These are phyloP conservation scores for Silurus meridionalis DNA, from an alignment of 2,113 vertebrate genomes.

Conservation along the genomic window DNA sequence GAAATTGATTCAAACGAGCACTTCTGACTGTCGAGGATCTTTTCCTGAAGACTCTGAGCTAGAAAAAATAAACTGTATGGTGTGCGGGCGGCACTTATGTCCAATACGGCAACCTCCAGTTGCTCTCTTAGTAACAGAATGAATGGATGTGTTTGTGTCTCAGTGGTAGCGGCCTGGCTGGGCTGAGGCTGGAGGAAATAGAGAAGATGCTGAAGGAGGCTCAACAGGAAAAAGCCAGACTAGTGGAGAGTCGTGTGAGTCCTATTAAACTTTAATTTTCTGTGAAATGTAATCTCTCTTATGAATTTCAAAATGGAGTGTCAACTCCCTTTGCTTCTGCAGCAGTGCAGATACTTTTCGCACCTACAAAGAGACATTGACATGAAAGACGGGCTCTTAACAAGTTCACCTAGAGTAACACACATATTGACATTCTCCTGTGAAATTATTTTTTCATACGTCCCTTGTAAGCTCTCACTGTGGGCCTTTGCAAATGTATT, in stretches of 20 bases:
- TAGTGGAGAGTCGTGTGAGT: constrained; percentile 90
- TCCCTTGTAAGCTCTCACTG: constrained; percentile 64
- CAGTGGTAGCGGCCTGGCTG: constrained; percentile 82
- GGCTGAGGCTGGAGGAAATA: constrained; percentile 92
- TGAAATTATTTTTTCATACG: constrained; percentile 52
- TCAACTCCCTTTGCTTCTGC: constrained; percentile 41
- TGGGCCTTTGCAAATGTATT: constrained; percentile 57
- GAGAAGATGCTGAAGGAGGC: constrained; percentile 95
- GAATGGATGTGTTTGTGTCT: constrained; percentile 41
- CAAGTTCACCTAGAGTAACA: constrained; percentile 52
- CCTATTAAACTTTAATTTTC: constrained; percentile 56
- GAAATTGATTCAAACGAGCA: not conserved
- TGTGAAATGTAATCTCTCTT: constrained; percentile 53
- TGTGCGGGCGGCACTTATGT: not conserved
- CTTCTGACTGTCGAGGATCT: not conserved
- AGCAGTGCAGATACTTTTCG: constrained; percentile 47
- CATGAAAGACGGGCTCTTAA: constrained; percentile 56
- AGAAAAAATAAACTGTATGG: not conserved
- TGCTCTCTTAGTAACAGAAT: constrained; percentile 27
- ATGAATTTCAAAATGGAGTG: constrained; percentile 51
- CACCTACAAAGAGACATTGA: constrained; percentile 55
- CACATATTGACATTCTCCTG: constrained; percentile 51
- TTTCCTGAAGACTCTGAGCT: not conserved
- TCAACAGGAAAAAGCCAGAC: constrained; percentile 85
- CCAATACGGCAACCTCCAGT: not conserved